A percentile compares a stretch with the other conserved stretches of the same genome.
phyloP scores from a whole-genome alignment of 2,113 vertebrate genomes.

The Anguilla rostrata region DNA sequence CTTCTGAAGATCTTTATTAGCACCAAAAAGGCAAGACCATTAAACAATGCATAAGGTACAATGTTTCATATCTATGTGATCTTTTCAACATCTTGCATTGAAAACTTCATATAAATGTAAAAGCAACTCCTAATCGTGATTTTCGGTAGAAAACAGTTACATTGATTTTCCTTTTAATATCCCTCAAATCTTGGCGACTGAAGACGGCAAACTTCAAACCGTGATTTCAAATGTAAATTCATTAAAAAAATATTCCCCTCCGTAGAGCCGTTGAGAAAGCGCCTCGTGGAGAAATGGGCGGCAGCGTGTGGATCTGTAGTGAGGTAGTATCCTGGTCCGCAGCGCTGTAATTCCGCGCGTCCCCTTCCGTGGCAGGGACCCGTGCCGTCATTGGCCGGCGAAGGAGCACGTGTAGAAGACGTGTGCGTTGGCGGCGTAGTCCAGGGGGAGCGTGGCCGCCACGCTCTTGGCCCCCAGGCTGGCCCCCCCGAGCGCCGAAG shows the following conservation, averaged over 20 bases:
- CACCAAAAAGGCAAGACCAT: not conserved
- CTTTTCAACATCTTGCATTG: not conserved
- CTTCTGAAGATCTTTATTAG: not conserved
- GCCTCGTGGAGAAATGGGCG: not conserved
- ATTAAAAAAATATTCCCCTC: not conserved
- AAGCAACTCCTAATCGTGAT: not conserved
- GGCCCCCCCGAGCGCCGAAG: constrained; percentile 82
- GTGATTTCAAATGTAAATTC: not conserved
- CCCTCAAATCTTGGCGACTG: not conserved
- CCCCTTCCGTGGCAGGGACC: not conserved
- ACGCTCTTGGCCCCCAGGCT: constrained; percentile 73
- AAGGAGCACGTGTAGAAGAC: constrained; percentile 83
- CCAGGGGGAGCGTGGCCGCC: constrained; percentile 65
- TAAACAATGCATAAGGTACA: not conserved
- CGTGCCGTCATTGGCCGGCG: constrained; percentile 44
- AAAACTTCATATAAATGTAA: not conserved
- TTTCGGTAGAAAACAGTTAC: not conserved
- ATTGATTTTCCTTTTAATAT: not conserved
- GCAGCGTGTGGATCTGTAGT: not conserved
- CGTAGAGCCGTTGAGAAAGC: not conserved
- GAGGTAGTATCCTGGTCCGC: not conserved
- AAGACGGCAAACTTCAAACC: not conserved
- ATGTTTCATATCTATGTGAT: not conserved
- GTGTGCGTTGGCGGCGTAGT: constrained; percentile 66
- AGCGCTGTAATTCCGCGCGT: not conserved